Conservation (phyloP, 2,113 vertebrate genomes). For the Ceratotherium simum region DNA sequence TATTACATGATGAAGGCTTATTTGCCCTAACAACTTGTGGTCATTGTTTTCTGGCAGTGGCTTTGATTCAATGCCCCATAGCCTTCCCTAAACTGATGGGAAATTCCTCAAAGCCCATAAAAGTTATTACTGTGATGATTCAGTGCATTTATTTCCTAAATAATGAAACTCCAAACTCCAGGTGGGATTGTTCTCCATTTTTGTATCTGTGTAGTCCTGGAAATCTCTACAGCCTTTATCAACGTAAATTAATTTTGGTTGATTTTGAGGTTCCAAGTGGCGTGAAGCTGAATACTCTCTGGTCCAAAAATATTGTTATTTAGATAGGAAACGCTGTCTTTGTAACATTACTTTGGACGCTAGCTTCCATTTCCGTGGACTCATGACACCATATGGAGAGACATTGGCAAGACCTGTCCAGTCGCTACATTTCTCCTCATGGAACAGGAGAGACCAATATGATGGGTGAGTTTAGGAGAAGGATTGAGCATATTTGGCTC, state of each 20-base stretch:
- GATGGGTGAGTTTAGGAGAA: not conserved
- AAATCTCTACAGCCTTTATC: not conserved
- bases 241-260: not conserved
- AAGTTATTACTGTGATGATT: not conserved
- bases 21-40: not conserved
- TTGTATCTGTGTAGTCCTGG: not conserved
- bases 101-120: not conserved
- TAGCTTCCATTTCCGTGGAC: not conserved
- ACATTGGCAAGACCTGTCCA: no score
- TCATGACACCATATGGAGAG: accelerated
- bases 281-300: not conserved
- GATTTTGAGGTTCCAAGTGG: not conserved
- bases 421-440: no score
- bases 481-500: not conserved
- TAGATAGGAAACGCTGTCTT: not conserved
- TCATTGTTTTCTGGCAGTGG: not conserved
- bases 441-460: no score
- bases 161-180: not conserved
- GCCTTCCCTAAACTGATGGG: not conserved
- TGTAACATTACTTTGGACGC: not conserved
- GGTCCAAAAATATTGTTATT: not conserved
- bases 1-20: not conserved
- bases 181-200: not conserved
- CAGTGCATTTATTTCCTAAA: not conserved
- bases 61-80: not conserved